Evolutionary conservation across 2,797 vertebrate genomes (phyloP).

Genomic region (Channa striata): DNA sequence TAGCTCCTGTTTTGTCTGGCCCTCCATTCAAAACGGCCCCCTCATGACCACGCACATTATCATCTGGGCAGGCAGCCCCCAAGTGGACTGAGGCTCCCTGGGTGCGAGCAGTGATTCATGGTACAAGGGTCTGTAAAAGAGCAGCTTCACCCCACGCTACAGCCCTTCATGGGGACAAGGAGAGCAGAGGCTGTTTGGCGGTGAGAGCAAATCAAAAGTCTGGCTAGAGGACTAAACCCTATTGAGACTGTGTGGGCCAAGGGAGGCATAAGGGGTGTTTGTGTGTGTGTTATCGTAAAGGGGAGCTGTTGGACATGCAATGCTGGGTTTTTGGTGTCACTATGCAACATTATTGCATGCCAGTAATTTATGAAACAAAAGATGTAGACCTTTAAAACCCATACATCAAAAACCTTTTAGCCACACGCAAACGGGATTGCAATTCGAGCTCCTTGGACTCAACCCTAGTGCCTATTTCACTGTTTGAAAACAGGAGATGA

Average conservation of each 20-base stretch:
- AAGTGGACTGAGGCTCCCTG: conserved; percentile 73
- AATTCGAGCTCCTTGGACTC: conserved; percentile 64
- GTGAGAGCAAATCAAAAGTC: conserved; percentile 69
- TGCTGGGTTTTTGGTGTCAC: conserved; percentile 65
- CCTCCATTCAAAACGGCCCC: conserved; percentile 78
- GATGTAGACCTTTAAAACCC: conserved; percentile 59
- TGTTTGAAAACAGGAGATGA: conserved; percentile 60
- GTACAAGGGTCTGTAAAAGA: conserved; percentile 79
- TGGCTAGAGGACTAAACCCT: conserved; percentile 60
- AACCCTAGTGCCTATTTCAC: conserved; percentile 55
- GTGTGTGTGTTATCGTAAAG: conserved; percentile 27
- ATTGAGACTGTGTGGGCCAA: conserved; percentile 51
- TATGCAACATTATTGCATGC: conserved; percentile 66
- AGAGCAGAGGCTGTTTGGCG: conserved; percentile 67
- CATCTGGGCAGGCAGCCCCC: conserved; percentile 66
- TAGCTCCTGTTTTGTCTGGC: conserved; percentile 79
- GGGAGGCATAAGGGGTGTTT: conserved; percentile 26
- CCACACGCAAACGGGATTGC: conserved; percentile 55
- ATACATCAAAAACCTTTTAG: conserved; percentile 74
- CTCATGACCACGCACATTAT: conserved; percentile 76
- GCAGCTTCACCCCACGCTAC: conserved; percentile 68
- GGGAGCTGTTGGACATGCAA: conserved; percentile 63
- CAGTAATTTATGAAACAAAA: conserved; percentile 74
- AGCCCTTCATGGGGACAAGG: conserved; percentile 69
- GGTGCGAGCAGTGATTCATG: conserved; percentile 79